These are phyloP conservation scores for Lithophane semibrunnea DNA, from an alignment of 2,888 invertebrate genomes.

Conservation along the genomic window DNA sequence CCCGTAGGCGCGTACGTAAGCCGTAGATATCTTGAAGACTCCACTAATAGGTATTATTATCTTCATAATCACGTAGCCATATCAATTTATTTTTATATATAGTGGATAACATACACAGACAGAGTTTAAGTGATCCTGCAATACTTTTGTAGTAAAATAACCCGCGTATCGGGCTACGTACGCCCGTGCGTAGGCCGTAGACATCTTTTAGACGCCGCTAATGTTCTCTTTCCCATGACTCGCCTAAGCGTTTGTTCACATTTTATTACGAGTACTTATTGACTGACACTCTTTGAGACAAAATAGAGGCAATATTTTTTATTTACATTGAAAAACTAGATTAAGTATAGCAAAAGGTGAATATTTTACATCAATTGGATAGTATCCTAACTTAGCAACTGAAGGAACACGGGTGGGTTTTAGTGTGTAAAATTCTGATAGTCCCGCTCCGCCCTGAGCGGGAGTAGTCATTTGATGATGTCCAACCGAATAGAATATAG, in stretches of 20 bases:
- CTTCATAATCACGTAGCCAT: too few species aligned
- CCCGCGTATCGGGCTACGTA: neutral
- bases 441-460: too few species aligned
- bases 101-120: neutral
- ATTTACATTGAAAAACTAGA: neutral
- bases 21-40: neutral
- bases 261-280: neutral
- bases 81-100: neutral
- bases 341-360: neutral
- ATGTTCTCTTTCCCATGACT: neutral
- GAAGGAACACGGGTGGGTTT: too few species aligned
- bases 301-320: neutral
- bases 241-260: neutral
- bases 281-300: too few species aligned
- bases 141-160: neutral
- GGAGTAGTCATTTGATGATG: too few species aligned
- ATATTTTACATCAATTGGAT: neutral
- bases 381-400: too few species aligned
- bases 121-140: neutral
- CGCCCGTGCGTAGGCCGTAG: neutral
- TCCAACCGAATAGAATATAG: too few species aligned
- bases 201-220: neutral
- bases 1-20: too few species aligned
- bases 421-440: too few species aligned
- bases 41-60: too few species aligned